phyloP scores from a whole-genome alignment of 2,113 vertebrate genomes.

The Syrmaticus mikado region DNA sequence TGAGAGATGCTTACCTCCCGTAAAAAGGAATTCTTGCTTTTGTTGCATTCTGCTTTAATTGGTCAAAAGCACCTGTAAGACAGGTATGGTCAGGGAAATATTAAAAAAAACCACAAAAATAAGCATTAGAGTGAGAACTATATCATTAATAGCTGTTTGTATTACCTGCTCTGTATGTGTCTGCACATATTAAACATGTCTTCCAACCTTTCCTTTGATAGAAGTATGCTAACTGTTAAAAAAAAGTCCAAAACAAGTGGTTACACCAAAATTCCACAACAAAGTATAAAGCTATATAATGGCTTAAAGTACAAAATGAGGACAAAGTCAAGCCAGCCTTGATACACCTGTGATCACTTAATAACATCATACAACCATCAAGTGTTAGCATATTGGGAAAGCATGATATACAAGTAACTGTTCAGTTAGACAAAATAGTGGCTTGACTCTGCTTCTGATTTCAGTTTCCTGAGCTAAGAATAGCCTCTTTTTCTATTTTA shows the following conservation, averaged over 20 bases:
- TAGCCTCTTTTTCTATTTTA: neutral
- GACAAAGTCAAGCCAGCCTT: neutral
- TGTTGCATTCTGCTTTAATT: constrained; percentile 98
- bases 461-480: neutral
- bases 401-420: neutral
- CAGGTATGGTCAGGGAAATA: constrained; percentile 28
- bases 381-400: neutral
- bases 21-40: constrained; percentile 99
- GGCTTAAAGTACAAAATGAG: neutral
- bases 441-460: neutral
- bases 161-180: constrained; percentile 98
- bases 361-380: neutral
- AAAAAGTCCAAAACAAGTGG: constrained; percentile 46
- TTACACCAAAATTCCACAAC: neutral
- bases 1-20: constrained; percentile 86
- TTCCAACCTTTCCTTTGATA: constrained; percentile 99
- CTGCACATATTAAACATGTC: constrained; percentile 98
- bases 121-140: neutral
- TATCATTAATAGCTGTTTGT: neutral
- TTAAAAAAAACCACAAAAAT: neutral
- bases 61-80: constrained; percentile 94
- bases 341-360: neutral
- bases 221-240: constrained; percentile 92
- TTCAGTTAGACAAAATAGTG: neutral
- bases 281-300: neutral